Conservation (phyloP, 2,797 vertebrate genomes). For the Rallus crepitans region DNA sequence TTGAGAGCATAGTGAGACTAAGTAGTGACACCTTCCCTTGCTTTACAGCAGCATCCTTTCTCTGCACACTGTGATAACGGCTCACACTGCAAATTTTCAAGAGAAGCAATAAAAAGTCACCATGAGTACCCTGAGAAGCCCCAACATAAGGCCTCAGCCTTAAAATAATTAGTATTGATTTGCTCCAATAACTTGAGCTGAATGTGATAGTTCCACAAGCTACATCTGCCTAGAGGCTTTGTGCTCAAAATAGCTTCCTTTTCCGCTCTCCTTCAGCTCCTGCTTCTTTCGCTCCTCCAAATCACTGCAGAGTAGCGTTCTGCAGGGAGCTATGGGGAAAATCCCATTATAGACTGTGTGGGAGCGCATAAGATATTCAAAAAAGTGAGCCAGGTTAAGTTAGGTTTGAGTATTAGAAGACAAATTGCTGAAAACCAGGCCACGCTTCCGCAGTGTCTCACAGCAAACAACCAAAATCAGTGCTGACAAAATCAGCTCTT, state of each 20-base stretch:
- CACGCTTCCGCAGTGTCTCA: rapidly evolving
- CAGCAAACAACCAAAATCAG: background rate
- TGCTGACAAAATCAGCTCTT: background rate
- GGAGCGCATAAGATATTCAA: conserved; percentile 9
- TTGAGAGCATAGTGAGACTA: background rate
- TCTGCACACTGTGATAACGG: rapidly evolving
- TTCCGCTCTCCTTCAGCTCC: conserved; percentile 35
- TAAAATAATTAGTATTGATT: conserved; percentile 78
- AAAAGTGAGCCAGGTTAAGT: conserved; percentile 44
- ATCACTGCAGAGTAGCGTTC: background rate
- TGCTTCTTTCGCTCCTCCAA: background rate
- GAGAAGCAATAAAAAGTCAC: conserved; percentile 56
- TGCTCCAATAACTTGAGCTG: conserved; percentile 61
- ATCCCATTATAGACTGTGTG: conserved; percentile 50
- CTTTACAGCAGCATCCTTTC: background rate
- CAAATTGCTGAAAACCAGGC: conserved; percentile 16
- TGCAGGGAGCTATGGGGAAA: conserved; percentile 46
- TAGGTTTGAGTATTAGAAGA: conserved; percentile 30
- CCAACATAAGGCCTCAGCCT: conserved; percentile 34
- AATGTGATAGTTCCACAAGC: conserved; percentile 67
- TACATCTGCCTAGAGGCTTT: conserved; percentile 53
- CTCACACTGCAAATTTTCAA: conserved; percentile 9
- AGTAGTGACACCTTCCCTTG: background rate
- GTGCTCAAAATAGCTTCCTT: conserved; percentile 67
- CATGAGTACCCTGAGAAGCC: conserved; percentile 21